A percentile compares a stretch with the other conserved stretches of the same genome.
Conservation (phyloP, 2,888 invertebrate genomes). For the Dasypolia templi region DNA sequence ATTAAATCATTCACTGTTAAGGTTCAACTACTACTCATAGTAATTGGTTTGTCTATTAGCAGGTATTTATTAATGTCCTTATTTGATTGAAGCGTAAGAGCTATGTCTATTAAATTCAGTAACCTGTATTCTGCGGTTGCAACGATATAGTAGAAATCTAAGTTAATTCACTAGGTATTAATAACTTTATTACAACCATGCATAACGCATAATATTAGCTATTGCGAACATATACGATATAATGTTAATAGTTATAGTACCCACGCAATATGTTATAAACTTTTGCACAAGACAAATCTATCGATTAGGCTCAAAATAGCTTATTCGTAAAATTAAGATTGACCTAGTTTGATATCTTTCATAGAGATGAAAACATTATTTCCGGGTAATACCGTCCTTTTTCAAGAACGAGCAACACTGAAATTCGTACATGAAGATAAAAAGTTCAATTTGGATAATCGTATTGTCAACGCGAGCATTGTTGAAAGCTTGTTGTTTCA, state of each 20-base stretch:
- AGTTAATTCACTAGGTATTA: background rate
- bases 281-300: background rate
- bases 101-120: background rate
- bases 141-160: background rate
- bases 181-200: no score
- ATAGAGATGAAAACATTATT: constrained; percentile 5
- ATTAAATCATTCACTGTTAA: background rate
- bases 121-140: background rate
- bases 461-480: no score
- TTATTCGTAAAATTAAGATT: constrained; percentile 15
- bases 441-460: no score
- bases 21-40: constrained; percentile 4
- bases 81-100: background rate
- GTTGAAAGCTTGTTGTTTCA: no score
- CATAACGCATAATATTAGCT: no score
- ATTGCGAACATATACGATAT: no score
- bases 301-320: background rate
- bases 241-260: background rate
- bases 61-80: background rate
- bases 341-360: background rate
- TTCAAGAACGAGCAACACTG: background rate
- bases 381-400: background rate
- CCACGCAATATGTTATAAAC: background rate
- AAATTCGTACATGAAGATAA: constrained; percentile 19
- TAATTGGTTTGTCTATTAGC: constrained; percentile 19